These are phyloP conservation scores for Tragelaphus strepsiceros DNA, from an alignment of 2,113 vertebrate species.

Conservation along the genomic window DNA sequence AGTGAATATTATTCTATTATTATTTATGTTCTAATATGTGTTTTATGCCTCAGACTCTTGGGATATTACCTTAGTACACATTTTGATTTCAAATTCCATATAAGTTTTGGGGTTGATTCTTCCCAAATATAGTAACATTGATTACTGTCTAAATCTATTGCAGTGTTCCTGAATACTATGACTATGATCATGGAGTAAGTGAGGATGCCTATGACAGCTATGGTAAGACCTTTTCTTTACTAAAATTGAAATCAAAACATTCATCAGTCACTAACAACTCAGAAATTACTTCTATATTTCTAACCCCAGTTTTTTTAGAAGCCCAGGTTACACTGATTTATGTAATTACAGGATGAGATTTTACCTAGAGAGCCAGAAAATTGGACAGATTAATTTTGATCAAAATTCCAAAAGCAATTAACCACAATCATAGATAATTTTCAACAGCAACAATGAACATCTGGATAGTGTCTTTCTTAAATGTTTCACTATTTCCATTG, in stretches of 20 bases:
- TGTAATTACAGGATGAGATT: slow-evolving; percentile 64
- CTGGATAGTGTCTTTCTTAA: slow-evolving; percentile 39
- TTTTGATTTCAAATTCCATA: slow-evolving; percentile 33
- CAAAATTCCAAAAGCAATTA: slow-evolving; percentile 73
- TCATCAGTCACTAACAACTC: slow-evolving; percentile 65
- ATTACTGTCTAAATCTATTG: slow-evolving; percentile 79
- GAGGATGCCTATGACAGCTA: slow-evolving; percentile 96
- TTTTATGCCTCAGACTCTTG: not conserved
- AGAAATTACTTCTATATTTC: slow-evolving; percentile 65
- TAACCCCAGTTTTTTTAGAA: slow-evolving; percentile 50
- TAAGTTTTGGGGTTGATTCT: slow-evolving; percentile 50
- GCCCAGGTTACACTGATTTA: slow-evolving; percentile 65
- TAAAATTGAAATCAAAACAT: slow-evolving; percentile 66
- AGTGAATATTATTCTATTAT: not conserved
- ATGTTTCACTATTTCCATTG: slow-evolving; percentile 53
- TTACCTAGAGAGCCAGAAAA: slow-evolving; percentile 64
- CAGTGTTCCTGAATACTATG: slow-evolving; percentile 96
- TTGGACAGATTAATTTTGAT: slow-evolving; percentile 71
- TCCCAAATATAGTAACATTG: slow-evolving; percentile 58
- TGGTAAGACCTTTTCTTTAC: slow-evolving; percentile 84
- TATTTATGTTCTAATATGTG: not conserved
- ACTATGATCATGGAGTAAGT: slow-evolving; percentile 91
- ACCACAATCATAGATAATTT: slow-evolving; percentile 66
- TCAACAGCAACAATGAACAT: slow-evolving; percentile 51
- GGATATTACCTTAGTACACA: not conserved